Conservation (phyloP, 2,888 invertebrate species). For the Agapostemon virescens region DNA sequence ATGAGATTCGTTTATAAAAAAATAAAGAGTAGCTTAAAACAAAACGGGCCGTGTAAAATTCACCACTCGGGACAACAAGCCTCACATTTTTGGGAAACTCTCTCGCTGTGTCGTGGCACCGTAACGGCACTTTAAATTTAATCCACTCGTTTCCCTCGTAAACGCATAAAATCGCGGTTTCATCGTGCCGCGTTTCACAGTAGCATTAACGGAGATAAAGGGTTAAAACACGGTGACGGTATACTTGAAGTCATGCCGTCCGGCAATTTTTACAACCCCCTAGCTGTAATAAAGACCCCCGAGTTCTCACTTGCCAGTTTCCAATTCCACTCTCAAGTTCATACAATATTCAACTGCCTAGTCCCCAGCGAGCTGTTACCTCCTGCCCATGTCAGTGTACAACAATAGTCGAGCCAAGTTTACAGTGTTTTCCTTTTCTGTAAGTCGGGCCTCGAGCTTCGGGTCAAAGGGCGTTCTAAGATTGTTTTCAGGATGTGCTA, state of each 20-base stretch:
- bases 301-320: not conserved
- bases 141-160: no score
- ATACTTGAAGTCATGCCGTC: not conserved
- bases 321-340: constrained; percentile 2
- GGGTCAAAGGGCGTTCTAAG: not conserved
- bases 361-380: not conserved
- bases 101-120: no score
- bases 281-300: not conserved
- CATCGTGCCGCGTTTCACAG: no score
- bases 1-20: no score
- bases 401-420: not conserved
- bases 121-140: no score
- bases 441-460: not conserved
- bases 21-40: no score
- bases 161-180: no score
- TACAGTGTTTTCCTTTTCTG: not conserved
- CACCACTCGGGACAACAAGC: no score
- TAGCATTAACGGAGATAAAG: not conserved
- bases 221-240: not conserved
- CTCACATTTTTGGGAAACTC: no score
- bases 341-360: constrained; percentile 4
- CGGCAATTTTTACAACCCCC: not conserved
- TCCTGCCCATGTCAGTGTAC: not conserved
- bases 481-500: not conserved
- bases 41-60: no score